These are phyloP conservation scores for Eubasilissa splendida DNA, from an alignment of 2,888 invertebrate genomes.

Conservation along the genomic window DNA sequence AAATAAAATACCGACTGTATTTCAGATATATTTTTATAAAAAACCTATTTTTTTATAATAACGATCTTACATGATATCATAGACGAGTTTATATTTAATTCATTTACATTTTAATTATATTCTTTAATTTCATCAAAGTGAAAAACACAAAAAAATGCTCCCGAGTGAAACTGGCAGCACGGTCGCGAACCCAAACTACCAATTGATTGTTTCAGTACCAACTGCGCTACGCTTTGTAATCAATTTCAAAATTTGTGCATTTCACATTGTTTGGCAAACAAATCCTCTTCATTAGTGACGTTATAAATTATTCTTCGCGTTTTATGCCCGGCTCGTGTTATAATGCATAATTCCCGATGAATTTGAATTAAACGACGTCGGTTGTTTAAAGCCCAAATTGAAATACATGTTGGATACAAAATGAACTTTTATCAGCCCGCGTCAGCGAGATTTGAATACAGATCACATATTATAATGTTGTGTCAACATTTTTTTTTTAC, in stretches of 20 bases:
- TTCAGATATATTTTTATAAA: too few species aligned
- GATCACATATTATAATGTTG: not conserved
- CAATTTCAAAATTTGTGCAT: constrained; percentile 50
- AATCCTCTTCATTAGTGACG: constrained; percentile 52
- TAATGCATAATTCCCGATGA: constrained; percentile 1
- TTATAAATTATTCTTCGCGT: constrained; percentile 50
- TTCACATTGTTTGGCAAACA: constrained; percentile 53
- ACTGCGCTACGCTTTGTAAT: constrained; percentile 31
- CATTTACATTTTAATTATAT: too few species aligned
- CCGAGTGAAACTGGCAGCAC: too few species aligned
- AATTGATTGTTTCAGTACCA: not conserved
- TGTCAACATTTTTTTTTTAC: too few species aligned
- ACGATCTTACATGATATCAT: too few species aligned
- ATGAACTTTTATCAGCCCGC: not conserved
- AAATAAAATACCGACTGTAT: too few species aligned
- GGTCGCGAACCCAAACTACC: too few species aligned
- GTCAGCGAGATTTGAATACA: not conserved
- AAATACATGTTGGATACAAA: not conserved
- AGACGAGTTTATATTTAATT: too few species aligned
- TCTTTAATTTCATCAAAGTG: too few species aligned
- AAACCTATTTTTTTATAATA: too few species aligned
- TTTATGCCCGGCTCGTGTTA: constrained; percentile 31
- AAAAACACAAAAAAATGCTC: too few species aligned
- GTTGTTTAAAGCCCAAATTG: not conserved
- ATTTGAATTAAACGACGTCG: not conserved